A percentile compares a stretch with the other conserved stretches of the same genome.
phyloP scores from a whole-genome alignment of 2,113 vertebrate genomes.

The Cynocephalus volans region DNA sequence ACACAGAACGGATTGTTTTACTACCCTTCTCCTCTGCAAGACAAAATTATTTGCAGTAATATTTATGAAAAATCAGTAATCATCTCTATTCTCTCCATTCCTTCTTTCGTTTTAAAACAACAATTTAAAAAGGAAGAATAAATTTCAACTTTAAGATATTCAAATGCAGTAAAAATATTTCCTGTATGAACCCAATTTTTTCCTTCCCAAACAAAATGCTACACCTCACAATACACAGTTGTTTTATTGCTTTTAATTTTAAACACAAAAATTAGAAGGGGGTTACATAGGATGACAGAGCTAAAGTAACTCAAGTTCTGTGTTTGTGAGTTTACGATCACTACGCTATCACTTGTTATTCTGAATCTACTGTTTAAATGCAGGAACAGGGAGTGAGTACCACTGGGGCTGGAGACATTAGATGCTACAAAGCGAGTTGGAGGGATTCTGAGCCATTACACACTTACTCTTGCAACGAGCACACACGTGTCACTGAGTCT shows the following conservation, averaged over 20 bases:
- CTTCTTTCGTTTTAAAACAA: slow-evolving; percentile 39
- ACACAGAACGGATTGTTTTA: background rate
- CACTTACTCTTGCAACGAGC: background rate
- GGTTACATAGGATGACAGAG: background rate
- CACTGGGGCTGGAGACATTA: background rate
- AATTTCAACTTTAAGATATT: background rate
- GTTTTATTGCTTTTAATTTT: slow-evolving; percentile 20
- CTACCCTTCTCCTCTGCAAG: background rate
- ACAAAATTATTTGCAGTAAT: slow-evolving; percentile 34
- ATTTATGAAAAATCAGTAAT: slow-evolving; percentile 21
- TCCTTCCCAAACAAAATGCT: slow-evolving; percentile 15
- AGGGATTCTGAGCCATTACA: background rate
- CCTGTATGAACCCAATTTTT: background rate
- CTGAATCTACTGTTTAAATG: background rate
- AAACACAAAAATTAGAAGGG: background rate
- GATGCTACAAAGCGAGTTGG: background rate
- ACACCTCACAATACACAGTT: background rate
- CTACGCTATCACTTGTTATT: background rate
- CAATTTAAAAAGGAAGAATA: background rate
- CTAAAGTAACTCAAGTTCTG: background rate
- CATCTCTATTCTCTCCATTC: background rate
- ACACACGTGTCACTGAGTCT: accelerated
- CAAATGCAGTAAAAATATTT: slow-evolving; percentile 1
- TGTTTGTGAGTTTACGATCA: background rate
- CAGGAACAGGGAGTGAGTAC: background rate